Evolutionary conservation across 2,888 invertebrate genomes (phyloP).

Genomic region (Polyommatus iphigenia): DNA sequence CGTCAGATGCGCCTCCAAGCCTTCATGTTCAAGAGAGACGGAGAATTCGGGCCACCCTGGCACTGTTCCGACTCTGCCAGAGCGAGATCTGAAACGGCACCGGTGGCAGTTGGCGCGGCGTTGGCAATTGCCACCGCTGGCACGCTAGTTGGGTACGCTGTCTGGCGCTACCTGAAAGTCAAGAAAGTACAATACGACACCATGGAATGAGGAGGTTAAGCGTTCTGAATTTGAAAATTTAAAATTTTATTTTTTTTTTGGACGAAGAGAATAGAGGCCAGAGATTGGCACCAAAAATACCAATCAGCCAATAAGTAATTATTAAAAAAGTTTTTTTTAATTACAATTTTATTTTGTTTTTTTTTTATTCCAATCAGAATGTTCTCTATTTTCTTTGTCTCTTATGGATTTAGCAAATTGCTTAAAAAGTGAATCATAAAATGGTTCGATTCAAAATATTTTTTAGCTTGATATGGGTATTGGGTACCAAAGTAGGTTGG

Average conservation of each 20-base stretch:
- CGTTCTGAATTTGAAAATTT: conserved; percentile 44
- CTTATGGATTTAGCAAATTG: neutral
- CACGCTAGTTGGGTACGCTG: conserved; percentile 91
- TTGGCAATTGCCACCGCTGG: conserved; percentile 89
- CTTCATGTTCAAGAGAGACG: conserved; percentile 91
- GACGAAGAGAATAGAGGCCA: neutral
- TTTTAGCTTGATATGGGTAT: neutral
- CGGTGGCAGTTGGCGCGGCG: conserved; percentile 87
- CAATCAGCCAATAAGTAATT: neutral
- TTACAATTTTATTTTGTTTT: too few relatives aligned
- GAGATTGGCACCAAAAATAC: neutral
- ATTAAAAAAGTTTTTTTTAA: neutral
- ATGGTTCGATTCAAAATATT: neutral
- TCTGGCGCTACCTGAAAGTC: conserved; percentile 91
- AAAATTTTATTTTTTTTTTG: conserved; percentile 19
- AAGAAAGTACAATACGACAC: conserved; percentile 96
- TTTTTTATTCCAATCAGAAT: neutral
- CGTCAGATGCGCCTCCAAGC: conserved; percentile 89
- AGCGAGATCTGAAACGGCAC: conserved; percentile 89
- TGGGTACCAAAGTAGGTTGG: neutral
- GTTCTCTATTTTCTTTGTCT: neutral
- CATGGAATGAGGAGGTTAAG: conserved; percentile 84
- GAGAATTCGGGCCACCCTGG: conserved; percentile 84
- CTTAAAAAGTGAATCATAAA: neutral
- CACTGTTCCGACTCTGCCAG: conserved; percentile 79